Percentiles rank a stretch among this genome's conserved stretches.
phyloP scores from a whole-genome alignment of 2,888 invertebrate species.

The Apoda limacodes region DNA sequence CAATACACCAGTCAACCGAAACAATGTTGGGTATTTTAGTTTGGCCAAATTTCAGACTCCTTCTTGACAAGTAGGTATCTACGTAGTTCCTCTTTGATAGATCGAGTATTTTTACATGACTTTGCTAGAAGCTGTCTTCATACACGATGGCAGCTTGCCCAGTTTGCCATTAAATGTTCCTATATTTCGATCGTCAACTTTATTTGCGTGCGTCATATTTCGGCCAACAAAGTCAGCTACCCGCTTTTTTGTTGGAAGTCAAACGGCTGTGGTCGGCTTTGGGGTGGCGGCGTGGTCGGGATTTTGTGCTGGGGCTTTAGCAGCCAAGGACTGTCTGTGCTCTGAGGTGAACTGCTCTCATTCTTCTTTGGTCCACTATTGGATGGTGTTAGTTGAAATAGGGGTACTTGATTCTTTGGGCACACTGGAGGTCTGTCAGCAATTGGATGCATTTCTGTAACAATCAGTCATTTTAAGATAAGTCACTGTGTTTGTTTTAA shows the following conservation, averaged over 20 bases:
- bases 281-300: constrained; percentile 56
- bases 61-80: constrained; percentile 42
- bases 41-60: too few relatives aligned
- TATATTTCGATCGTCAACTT: constrained; percentile 24
- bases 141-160: constrained; percentile 59
- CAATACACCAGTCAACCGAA: too few relatives aligned
- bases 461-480: too few relatives aligned
- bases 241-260: constrained; percentile 55
- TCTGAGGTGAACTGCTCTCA: constrained; percentile 33
- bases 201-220: constrained; percentile 22
- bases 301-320: constrained; percentile 56
- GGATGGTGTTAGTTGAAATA: constrained; percentile 50
- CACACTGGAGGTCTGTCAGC: constrained; percentile 47
- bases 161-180: constrained; percentile 29
- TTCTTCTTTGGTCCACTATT: constrained; percentile 33
- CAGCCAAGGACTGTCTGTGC: constrained; percentile 39
- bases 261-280: constrained; percentile 42
- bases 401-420: constrained; percentile 40
- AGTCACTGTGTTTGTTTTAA: too few relatives aligned
- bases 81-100: constrained; percentile 28
- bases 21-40: too few relatives aligned
- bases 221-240: constrained; percentile 27
- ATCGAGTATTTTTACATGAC: constrained; percentile 50
- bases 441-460: constrained; percentile 56
- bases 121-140: constrained; percentile 39